Base-by-base conservation (phyloP, 2,888 invertebrate species). In the Tryphoninae sp. region DNA sequence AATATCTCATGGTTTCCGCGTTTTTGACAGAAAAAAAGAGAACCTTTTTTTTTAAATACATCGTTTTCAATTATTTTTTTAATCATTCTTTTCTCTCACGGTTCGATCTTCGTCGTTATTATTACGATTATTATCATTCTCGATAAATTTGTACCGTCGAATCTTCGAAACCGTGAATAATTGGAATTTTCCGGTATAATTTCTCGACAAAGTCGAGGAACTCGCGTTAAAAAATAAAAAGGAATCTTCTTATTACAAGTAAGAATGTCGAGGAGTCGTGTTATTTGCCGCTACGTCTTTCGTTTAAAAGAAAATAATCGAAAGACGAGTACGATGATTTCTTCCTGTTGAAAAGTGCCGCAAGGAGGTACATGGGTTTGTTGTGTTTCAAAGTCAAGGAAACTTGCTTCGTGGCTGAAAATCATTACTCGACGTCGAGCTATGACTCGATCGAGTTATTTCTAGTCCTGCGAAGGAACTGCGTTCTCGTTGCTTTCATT, bases 401-500 rank as follows among this genome's bases (percentile, higher is more conserved):
- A 53, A 51, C 7, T 55, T 55, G 42, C n/a, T 22, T 23, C 16
- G 55, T 40, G 55, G 58, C 42, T 40, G 40, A 22, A 65, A 51
- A 74, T 73, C 16, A 42, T 22, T 55, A 40, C n/a, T 61, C 8
- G 49, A 49, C 74, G 23, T 53, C 26, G 40, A 13, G 19, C 53
- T n/a, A 65, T n/a, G 65, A 49, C 22, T 23, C 65, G 51, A 65
- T 65, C 51, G 51, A 51, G n/a, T 65, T 65, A 49, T 65, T 74
- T 55, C 74, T 9, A 64, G 64, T 64, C 40, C 74, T 53, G 64
- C 40, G 9, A 19, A 55, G 64, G 23, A 55, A 64, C 33, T 53
- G 55, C 62, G 33, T n/a, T 73, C 74, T 64, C 53, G 64, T 42
- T 33, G 53, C 53, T 64, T 4, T 16, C 13, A 33, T 33, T 33